Conservation (phyloP, 23 tunicate species). For the Oikopleura vanhoeffeni region DNA sequence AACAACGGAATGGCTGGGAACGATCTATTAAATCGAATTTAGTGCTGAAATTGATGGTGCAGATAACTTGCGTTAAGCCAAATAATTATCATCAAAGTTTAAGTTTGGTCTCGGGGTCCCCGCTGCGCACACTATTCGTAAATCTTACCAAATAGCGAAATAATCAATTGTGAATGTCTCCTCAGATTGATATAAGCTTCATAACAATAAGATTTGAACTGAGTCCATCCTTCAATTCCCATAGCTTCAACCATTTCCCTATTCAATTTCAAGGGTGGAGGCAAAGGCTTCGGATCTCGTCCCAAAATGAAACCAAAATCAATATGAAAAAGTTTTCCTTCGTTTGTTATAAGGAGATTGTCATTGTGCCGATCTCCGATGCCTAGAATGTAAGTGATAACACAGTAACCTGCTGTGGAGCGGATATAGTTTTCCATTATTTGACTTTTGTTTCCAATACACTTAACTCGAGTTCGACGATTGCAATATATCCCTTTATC, state of each 20-base stretch:
- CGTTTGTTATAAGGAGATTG: slow-evolving; percentile 43
- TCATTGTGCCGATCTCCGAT: slow-evolving; percentile 88
- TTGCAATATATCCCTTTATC: too few relatives aligned
- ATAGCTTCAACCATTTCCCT: slow-evolving; percentile 94
- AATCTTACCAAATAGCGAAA: slow-evolving; percentile 26
- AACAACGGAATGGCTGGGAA: too few relatives aligned
- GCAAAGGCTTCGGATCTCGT: slow-evolving; percentile 81
- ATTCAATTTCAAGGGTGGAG: slow-evolving; percentile 92
- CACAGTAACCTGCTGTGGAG: slow-evolving; percentile 91
- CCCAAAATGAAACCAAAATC: slow-evolving; percentile 91
- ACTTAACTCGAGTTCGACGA: neutral
- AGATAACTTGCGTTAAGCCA: too few relatives aligned
- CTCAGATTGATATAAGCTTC: slow-evolving; percentile 67
- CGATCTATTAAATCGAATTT: too few relatives aligned
- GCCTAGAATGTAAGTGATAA: slow-evolving; percentile 71
- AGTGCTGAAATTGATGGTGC: too few relatives aligned
- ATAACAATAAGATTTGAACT: slow-evolving; percentile 83
- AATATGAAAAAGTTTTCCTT: slow-evolving; percentile 66
- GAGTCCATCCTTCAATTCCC: slow-evolving; percentile 50
- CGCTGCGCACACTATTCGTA: too few relatives aligned
- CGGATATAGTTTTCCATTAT: slow-evolving; percentile 17
- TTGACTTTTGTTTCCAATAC: neutral
- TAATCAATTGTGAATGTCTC: slow-evolving; percentile 67
- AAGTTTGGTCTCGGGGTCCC: too few relatives aligned
- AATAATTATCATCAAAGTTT: too few relatives aligned